These are phyloP conservation scores for Polymixis lichenea DNA, from an alignment of 2,888 invertebrate species.

Conservation along the genomic window DNA sequence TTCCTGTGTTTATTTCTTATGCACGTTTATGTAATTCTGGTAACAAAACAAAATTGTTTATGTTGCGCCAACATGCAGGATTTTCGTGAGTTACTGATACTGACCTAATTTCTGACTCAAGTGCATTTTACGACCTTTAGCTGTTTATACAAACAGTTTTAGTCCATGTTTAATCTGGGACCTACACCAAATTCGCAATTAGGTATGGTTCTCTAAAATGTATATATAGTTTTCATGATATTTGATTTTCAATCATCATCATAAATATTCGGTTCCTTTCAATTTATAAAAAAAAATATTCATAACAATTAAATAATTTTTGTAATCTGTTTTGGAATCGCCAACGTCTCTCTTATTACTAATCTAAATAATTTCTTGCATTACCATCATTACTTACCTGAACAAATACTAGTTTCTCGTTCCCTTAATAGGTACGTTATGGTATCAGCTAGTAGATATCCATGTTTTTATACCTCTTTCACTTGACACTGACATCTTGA, in stretches of 20 bases:
- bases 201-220: not conserved
- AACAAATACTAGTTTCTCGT: constrained; percentile 24
- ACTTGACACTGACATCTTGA: constrained; percentile 42
- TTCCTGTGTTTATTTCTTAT: constrained; percentile 66
- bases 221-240: not conserved
- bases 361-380: not conserved
- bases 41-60: constrained; percentile 65
- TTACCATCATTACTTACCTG: not conserved
- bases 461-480: constrained; percentile 40
- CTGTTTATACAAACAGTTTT: constrained; percentile 47
- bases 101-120: constrained; percentile 60
- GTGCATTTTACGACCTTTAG: constrained; percentile 54
- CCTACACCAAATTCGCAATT: constrained; percentile 6
- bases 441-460: constrained; percentile 28
- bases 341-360: constrained; percentile 5
- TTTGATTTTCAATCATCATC: not conserved
- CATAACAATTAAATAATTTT: not conserved
- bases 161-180: constrained; percentile 41
- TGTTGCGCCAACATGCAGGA: constrained; percentile 53
- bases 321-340: not conserved
- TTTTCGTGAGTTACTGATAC: constrained; percentile 56
- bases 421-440: constrained; percentile 13
- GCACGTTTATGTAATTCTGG: constrained; percentile 65
- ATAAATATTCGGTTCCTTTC: not conserved
- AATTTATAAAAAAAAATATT: not conserved